phyloP scores from a whole-genome alignment of 2,113 vertebrate genomes.

The Corythoichthys haematopterus region DNA sequence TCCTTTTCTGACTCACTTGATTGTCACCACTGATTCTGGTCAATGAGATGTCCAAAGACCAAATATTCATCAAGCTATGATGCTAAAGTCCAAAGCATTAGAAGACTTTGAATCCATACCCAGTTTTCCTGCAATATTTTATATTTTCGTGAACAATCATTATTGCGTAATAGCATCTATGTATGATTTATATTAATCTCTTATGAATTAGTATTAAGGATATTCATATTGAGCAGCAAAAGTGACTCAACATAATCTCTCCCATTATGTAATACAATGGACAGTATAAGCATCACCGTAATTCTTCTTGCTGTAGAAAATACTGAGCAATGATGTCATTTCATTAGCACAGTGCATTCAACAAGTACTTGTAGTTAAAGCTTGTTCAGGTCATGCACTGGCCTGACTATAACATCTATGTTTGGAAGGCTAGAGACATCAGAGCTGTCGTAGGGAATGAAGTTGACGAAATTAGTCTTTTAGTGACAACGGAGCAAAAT shows the following conservation, averaged over 20 bases:
- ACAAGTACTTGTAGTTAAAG: conserved; percentile 20
- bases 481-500: neutral
- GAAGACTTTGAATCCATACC: neutral
- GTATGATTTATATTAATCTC: neutral
- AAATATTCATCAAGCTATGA: conserved; percentile 28
- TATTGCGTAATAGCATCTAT: conserved; percentile 32
- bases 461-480: conserved; percentile 7
- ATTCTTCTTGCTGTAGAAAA: neutral
- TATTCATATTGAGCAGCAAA: conserved; percentile 7
- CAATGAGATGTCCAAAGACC: conserved; percentile 27
- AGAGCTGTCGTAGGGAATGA: conserved; percentile 15
- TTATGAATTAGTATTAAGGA: neutral
- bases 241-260: conserved; percentile 1
- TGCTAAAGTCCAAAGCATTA: conserved; percentile 19
- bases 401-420: conserved; percentile 20
- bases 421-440: conserved; percentile 31
- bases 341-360: neutral
- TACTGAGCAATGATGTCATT: neutral
- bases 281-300: neutral
- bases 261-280: conserved; percentile 15
- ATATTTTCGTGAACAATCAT: neutral
- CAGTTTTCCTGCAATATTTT: conserved; percentile 1
- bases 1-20: conserved; percentile 68
- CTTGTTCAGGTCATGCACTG: conserved; percentile 1
- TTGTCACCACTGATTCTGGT: conserved; percentile 56